phyloP scores from a whole-genome alignment of 2,888 invertebrate genomes.

The Stenodera caucasica region DNA sequence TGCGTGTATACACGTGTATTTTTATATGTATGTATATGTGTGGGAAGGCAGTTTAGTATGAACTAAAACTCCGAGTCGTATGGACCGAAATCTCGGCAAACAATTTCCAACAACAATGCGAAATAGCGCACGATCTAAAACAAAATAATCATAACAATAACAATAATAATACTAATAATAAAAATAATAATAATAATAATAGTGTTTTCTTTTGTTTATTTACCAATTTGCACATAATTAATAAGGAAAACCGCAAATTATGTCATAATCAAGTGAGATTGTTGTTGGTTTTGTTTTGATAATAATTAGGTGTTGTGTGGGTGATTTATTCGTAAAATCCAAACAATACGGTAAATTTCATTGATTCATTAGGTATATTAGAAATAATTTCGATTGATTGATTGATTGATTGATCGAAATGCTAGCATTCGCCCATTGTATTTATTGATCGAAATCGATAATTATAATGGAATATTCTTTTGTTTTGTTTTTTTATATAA shows the following conservation, averaged over 20 bases:
- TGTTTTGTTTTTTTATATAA: background rate
- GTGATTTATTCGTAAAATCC: too few species aligned
- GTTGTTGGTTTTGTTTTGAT: conserved; percentile 1
- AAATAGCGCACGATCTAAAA: background rate
- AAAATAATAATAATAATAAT: too few species aligned
- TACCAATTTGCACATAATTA: too few species aligned
- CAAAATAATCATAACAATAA: background rate
- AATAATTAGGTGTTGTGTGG: background rate
- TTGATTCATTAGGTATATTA: too few species aligned
- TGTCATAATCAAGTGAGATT: conserved; percentile 7
- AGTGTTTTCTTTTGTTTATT: too few species aligned
- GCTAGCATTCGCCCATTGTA: background rate
- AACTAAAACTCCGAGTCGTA: conserved; percentile 35
- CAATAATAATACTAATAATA: background rate
- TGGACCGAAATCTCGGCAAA: conserved; percentile 33
- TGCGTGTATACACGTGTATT: background rate
- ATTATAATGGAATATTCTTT: background rate
- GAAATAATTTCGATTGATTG: too few species aligned
- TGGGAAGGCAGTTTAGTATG: conserved; percentile 39
- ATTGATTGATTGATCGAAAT: background rate
- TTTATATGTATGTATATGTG: conserved; percentile 29
- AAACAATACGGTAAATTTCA: too few species aligned
- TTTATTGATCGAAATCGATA: background rate
- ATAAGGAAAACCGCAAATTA: conserved; percentile 5
- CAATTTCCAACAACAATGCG: conserved; percentile 4